Conservation (phyloP, 2,113 vertebrate genomes). For the Microcebus murinus region DNA sequence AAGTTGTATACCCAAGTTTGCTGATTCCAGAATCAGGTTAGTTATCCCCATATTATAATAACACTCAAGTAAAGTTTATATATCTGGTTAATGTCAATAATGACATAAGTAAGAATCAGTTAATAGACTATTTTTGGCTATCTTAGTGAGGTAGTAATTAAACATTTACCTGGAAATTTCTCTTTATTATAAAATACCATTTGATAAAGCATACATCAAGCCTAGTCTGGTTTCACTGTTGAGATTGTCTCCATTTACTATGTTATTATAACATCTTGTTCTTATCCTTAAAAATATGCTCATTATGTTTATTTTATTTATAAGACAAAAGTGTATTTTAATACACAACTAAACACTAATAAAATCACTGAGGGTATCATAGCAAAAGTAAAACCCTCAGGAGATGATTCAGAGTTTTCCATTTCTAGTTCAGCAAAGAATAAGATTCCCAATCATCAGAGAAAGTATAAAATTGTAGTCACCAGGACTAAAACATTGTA, state of each 20-base stretch:
- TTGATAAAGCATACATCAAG: conserved; percentile 1
- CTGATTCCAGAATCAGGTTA: not conserved
- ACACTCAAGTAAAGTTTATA: not conserved
- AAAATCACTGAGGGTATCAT: conserved; percentile 1
- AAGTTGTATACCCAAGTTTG: not conserved
- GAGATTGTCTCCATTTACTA: conserved; percentile 18
- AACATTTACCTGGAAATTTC: not conserved
- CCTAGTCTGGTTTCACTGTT: not conserved
- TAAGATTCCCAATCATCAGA: not conserved
- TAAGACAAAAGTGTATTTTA: conserved; percentile 55
- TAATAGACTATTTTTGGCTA: not conserved
- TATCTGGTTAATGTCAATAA: not conserved
- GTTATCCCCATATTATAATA: not conserved
- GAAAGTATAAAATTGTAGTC: not conserved
- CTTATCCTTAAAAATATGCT: conserved; percentile 34
- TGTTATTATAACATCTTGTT: conserved; percentile 8
- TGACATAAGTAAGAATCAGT: not conserved
- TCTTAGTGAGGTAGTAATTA: not conserved
- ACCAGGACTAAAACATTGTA: not conserved
- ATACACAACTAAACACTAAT: conserved; percentile 11
- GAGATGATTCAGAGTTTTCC: conserved; percentile 10
- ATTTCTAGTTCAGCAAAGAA: not conserved
- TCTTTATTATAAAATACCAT: not conserved
- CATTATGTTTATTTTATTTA: conserved; percentile 31
- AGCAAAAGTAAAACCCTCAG: not conserved